These are phyloP conservation scores for Magallana ariakensis DNA, from an alignment of 1,140 invertebrate species.

Conservation along the genomic window DNA sequence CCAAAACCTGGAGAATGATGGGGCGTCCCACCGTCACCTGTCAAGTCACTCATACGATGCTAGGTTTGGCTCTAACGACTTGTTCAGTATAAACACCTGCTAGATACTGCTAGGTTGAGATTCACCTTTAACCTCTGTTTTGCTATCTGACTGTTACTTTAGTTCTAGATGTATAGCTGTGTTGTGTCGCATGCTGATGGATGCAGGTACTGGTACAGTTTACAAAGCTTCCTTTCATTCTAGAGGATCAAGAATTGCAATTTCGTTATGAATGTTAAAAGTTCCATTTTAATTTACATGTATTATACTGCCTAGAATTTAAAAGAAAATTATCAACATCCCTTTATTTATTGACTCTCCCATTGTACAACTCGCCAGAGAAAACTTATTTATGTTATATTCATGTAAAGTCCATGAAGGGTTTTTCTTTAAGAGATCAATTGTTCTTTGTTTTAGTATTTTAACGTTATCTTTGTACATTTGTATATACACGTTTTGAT, in stretches of 20 bases:
- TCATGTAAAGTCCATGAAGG: too few relatives aligned
- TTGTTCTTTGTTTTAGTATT: too few relatives aligned
- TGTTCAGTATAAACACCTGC: not conserved
- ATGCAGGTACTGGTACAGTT: not conserved
- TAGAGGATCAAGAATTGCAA: not conserved
- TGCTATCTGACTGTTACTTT: not conserved
- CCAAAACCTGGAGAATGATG: conserved; percentile 81
- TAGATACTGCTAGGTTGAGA: not conserved
- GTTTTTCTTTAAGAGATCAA: too few relatives aligned
- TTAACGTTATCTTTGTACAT: too few relatives aligned
- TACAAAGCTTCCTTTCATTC: not conserved
- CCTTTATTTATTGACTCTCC: too few relatives aligned
- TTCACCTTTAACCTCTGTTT: conserved; percentile 19
- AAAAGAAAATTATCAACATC: too few relatives aligned
- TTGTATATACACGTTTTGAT: too few relatives aligned
- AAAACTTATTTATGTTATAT: too few relatives aligned
- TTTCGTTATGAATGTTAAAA: not conserved
- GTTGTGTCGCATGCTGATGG: not conserved
- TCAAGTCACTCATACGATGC: conserved; percentile 40
- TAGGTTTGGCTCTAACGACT: conserved; percentile 10
- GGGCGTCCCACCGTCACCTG: conserved; percentile 77
- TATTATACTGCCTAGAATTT: not conserved
- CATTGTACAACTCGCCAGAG: too few relatives aligned
- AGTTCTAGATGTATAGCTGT: not conserved
- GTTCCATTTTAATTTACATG: not conserved